Conservation (phyloP, 2,113 vertebrate genomes). For the Bubo blakistoni region DNA sequence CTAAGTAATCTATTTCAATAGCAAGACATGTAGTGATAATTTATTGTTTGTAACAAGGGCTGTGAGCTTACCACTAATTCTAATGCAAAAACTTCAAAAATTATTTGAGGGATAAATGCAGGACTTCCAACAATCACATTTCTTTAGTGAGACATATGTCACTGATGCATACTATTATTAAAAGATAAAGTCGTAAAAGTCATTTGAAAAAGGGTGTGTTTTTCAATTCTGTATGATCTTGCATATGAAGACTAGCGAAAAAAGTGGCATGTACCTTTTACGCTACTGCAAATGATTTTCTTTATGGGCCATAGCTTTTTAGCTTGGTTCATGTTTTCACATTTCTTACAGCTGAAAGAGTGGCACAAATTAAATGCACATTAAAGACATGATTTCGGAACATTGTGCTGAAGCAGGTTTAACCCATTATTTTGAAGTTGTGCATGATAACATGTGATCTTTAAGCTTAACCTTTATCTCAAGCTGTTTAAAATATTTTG, state of each 20-base stretch:
- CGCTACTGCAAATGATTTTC: not conserved
- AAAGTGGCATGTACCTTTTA: not conserved
- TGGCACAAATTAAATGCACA: conserved; percentile 68
- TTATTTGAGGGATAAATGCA: not conserved
- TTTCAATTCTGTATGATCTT: not conserved
- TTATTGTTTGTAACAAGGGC: conserved; percentile 67
- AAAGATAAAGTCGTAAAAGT: not conserved
- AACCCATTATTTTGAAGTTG: conserved; percentile 69
- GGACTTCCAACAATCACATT: not conserved
- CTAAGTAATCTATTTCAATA: conserved; percentile 77
- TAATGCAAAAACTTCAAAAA: conserved; percentile 47
- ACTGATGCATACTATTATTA: not conserved
- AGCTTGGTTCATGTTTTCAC: conserved; percentile 22
- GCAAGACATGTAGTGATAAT: conserved; percentile 71
- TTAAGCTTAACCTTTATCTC: conserved; percentile 76
- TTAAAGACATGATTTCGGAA: conserved; percentile 58
- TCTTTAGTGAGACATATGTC: not conserved
- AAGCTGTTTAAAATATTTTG: conserved; percentile 77
- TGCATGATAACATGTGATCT: conserved; percentile 70
- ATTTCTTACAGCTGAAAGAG: conserved; percentile 64
- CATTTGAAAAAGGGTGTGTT: not conserved
- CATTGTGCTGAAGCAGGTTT: conserved; percentile 61
- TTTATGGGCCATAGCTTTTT: conserved; percentile 38
- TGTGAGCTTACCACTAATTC: conserved; percentile 61
- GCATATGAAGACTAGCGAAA: not conserved